Conservation (phyloP, 2,797 vertebrate genomes). For the Myiothlypis chrysogaster region DNA sequence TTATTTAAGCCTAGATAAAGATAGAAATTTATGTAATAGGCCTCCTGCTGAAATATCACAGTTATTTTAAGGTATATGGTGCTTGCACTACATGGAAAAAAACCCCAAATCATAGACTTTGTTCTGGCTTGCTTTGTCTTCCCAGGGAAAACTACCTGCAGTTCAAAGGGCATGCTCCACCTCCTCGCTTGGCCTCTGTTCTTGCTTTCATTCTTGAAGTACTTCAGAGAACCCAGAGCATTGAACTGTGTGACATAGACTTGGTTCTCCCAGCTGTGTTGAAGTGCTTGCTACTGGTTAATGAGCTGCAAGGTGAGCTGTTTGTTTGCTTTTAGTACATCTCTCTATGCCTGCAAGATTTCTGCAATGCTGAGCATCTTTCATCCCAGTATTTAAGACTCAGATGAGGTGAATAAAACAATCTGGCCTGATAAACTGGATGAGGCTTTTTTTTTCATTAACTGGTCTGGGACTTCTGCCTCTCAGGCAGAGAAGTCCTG, state of each 20-base stretch:
- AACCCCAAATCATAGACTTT: neutral
- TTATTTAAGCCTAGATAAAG: conserved; percentile 9
- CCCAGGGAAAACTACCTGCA: conserved; percentile 87
- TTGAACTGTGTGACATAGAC: conserved; percentile 77
- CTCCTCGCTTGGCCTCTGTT: conserved; percentile 82
- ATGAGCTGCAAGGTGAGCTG: conserved; percentile 86
- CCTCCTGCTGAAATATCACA: neutral
- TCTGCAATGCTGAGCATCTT: neutral
- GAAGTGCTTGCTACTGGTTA: conserved; percentile 88
- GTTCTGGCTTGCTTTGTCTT: conserved; percentile 45
- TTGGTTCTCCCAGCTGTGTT: conserved; percentile 81
- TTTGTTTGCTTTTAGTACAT: neutral
- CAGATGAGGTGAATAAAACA: neutral
- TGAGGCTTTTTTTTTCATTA: neutral
- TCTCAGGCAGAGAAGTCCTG: neutral
- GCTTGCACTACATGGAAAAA: neutral
- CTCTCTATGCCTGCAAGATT: neutral
- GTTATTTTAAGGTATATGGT: neutral
- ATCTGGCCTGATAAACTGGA: neutral
- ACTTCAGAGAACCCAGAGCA: conserved; percentile 78
- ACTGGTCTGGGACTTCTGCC: neutral
- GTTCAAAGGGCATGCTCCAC: conserved; percentile 85
- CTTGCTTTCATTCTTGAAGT: conserved; percentile 87
- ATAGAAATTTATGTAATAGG: neutral
- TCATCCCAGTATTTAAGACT: neutral